phyloP scores from a whole-genome alignment of 2,113 vertebrate genomes.

The Prunella fulvescens region DNA sequence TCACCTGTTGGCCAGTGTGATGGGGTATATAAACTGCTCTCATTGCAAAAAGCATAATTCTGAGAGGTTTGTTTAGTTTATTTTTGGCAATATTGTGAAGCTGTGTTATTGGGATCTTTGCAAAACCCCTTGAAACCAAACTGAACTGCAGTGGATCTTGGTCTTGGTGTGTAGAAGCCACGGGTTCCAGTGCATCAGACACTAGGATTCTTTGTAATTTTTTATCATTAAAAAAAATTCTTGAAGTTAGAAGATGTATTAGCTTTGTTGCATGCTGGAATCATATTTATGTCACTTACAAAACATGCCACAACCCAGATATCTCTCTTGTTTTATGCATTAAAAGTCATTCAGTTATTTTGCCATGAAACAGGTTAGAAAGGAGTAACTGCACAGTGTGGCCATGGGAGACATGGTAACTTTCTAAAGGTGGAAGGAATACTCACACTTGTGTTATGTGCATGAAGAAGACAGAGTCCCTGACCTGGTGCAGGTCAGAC shows the following conservation, averaged over 20 bases:
- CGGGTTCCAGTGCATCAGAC: not conserved
- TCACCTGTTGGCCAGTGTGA: not conserved
- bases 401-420: not conserved
- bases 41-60: not conserved
- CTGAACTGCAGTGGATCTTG: not conserved
- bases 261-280: not conserved
- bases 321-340: not conserved
- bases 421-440: not conserved
- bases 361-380: not conserved
- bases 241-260: not conserved
- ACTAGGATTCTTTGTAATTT: not conserved
- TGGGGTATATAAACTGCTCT: not conserved
- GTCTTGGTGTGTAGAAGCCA: not conserved
- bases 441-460: not conserved
- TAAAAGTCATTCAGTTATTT: not conserved
- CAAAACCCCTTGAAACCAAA: not conserved
- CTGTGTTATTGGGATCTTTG: not conserved
- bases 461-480: not conserved
- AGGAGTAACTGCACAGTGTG: not conserved
- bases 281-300: not conserved
- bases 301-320: not conserved
- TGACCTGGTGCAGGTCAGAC: rapidly evolving
- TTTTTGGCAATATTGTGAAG: not conserved
- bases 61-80: not conserved
- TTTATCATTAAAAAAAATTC: not conserved